Evolutionary conservation across 2,888 invertebrate genomes (phyloP).

Genomic region (Conomelus anceps): DNA sequence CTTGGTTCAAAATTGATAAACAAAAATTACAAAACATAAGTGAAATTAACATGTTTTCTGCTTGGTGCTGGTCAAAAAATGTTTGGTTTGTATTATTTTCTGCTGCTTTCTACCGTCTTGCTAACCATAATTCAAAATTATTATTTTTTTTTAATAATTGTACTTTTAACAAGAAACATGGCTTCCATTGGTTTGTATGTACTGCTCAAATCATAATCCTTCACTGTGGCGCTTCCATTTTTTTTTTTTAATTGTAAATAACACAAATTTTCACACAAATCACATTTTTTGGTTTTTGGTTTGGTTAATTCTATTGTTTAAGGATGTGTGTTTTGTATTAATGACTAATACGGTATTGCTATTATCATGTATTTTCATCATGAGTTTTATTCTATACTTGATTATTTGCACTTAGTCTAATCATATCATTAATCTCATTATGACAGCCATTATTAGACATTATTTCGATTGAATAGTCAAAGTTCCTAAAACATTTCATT

Average conservation of each 20-base stretch:
- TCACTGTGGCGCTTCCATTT: neutral
- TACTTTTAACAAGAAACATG: neutral
- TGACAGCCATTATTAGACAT: too few relatives aligned
- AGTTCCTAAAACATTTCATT: too few relatives aligned
- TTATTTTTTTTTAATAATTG: neutral
- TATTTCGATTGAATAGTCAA: too few relatives aligned
- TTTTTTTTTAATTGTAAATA: too few relatives aligned
- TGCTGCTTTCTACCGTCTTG: neutral
- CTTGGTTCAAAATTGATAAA: neutral
- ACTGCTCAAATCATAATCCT: neutral
- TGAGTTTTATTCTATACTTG: too few relatives aligned
- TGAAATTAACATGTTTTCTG: neutral
- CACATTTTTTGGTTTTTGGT: neutral
- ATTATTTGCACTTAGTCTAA: too few relatives aligned
- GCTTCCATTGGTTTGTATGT: neutral
- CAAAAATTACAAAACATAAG: neutral
- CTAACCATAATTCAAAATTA: neutral
- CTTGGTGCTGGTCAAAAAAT: neutral
- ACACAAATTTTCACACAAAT: neutral
- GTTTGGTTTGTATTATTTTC: neutral
- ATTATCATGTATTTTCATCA: too few relatives aligned
- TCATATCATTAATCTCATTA: too few relatives aligned
- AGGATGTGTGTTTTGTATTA: too few relatives aligned
- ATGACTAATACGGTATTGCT: too few relatives aligned
- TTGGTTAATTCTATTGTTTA: too few relatives aligned